These are phyloP conservation scores for Passer montanus DNA, from an alignment of 2,113 vertebrate species.

Conservation along the genomic window DNA sequence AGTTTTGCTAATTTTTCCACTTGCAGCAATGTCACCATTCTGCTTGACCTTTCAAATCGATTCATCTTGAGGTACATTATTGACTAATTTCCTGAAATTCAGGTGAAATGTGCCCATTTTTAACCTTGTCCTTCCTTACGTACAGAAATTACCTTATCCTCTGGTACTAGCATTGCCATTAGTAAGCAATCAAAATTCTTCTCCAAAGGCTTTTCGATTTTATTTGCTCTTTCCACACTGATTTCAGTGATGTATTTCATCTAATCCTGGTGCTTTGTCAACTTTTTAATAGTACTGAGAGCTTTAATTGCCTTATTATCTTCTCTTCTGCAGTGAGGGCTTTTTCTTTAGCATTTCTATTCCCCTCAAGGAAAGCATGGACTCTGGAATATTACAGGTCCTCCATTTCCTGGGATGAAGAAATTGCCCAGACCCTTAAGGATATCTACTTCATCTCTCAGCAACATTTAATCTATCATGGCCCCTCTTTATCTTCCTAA, in stretches of 20 bases:
- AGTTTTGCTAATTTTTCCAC: conserved; percentile 32
- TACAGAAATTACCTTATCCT: conserved; percentile 59
- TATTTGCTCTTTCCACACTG: conserved; percentile 50
- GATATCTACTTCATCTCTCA: conserved; percentile 46
- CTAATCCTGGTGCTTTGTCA: conserved; percentile 58
- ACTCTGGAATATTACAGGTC: conserved; percentile 17
- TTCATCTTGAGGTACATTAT: conserved; percentile 63
- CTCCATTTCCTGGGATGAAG: conserved; percentile 32
- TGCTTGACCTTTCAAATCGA: conserved; percentile 68
- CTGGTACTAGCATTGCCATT: conserved; percentile 58
- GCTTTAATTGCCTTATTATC: conserved; percentile 72
- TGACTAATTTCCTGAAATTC: conserved; percentile 66
- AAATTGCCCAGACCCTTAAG: conserved; percentile 43
- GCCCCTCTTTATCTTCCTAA: conserved; percentile 48
- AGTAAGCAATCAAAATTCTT: conserved; percentile 72
- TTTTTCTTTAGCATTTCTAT: conserved; percentile 53
- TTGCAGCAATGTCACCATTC: conserved; percentile 18
- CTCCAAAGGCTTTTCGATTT: conserved; percentile 68
- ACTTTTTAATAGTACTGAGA: conserved; percentile 67
- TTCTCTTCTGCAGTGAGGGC: conserved; percentile 24
- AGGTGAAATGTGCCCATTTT: conserved; percentile 58
- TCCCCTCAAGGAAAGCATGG: conserved; percentile 55
- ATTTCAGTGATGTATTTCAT: conserved; percentile 65
- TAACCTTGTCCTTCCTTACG: conserved; percentile 50
- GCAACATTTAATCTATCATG: conserved; percentile 38